phyloP scores from a whole-genome alignment of 1,140 invertebrate species.

The Conus ventricosus region DNA sequence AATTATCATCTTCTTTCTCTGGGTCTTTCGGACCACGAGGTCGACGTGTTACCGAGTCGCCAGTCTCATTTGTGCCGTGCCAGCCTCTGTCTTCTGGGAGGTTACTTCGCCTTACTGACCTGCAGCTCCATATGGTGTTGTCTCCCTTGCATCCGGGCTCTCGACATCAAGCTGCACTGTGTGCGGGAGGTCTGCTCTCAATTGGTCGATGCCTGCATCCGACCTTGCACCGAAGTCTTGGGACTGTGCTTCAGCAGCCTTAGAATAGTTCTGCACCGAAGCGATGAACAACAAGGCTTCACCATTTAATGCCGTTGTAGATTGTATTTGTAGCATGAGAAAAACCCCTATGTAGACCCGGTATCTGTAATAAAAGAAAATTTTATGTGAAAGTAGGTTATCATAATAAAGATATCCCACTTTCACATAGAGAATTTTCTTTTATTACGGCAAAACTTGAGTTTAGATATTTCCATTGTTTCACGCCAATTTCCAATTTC shows the following conservation, averaged over 20 bases:
- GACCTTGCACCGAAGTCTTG: slow-evolving; percentile 49
- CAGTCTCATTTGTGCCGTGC: slow-evolving; percentile 53
- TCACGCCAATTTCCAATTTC: too few relatives aligned
- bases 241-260: slow-evolving; percentile 48
- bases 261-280: slow-evolving; percentile 33
- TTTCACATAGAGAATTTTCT: too few relatives aligned
- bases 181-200: slow-evolving; percentile 40
- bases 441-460: too few relatives aligned
- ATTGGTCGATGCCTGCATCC: slow-evolving; percentile 43
- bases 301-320: not conserved
- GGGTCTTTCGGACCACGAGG: slow-evolving; percentile 58
- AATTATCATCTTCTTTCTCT: slow-evolving; percentile 24
- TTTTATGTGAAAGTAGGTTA: too few relatives aligned
- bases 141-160: slow-evolving; percentile 54
- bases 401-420: too few relatives aligned
- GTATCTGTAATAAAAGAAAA: not conserved
- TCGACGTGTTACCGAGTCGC: slow-evolving; percentile 58
- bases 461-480: too few relatives aligned
- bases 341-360: not conserved
- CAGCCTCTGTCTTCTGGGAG: slow-evolving; percentile 53
- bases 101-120: slow-evolving; percentile 55
- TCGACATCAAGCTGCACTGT: slow-evolving; percentile 48
- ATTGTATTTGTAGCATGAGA: not conserved
- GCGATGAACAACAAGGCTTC: not conserved
- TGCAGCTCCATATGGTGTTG: slow-evolving; percentile 65